phyloP scores from a whole-genome alignment of 2,797 vertebrate genomes.

The Platyrinchus mystaceus region DNA sequence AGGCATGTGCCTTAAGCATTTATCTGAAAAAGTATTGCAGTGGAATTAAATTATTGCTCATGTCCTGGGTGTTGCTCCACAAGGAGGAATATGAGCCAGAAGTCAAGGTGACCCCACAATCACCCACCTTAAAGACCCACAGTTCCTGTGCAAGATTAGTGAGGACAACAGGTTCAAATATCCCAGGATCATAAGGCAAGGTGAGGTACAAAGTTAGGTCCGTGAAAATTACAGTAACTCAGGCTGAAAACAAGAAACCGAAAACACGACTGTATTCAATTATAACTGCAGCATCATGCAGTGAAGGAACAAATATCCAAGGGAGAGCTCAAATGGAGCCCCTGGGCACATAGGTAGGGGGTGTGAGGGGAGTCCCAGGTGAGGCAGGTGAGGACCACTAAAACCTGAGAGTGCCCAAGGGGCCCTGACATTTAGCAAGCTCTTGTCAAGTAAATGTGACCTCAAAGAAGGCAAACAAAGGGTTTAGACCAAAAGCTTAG shows the following conservation, averaged over 20 bases:
- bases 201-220: background rate
- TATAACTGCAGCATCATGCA: fast-evolving
- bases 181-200: background rate
- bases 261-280: background rate
- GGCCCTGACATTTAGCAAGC: background rate
- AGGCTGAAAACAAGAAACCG: background rate
- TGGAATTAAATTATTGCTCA: background rate
- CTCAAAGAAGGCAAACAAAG: background rate
- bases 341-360: fast-evolving
- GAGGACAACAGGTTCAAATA: background rate
- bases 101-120: background rate
- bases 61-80: background rate
- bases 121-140: background rate
- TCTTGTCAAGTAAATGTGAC: background rate
- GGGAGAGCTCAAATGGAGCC: background rate
- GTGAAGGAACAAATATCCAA: fast-evolving
- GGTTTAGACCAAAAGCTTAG: background rate
- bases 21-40: background rate
- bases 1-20: fast-evolving
- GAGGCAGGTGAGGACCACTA: background rate
- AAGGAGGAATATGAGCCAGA: background rate
- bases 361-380: fast-evolving
- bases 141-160: background rate
- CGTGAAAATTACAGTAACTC: background rate
- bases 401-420: fast-evolving